These are phyloP conservation scores for Dryoscopus gambensis DNA, from an alignment of 2,113 vertebrate species.

Conservation along the genomic window DNA sequence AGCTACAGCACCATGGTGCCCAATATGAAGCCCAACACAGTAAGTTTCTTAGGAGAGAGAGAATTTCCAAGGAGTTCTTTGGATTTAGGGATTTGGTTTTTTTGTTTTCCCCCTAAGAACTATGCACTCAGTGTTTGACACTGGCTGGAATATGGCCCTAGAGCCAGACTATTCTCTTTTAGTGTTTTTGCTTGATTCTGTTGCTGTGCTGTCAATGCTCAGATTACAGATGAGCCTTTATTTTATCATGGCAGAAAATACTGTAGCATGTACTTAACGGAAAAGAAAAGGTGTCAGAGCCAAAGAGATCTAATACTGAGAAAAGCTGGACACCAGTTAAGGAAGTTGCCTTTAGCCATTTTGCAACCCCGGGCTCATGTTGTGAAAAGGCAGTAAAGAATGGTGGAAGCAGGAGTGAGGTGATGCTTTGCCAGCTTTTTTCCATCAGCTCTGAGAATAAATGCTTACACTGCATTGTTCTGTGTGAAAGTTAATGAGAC, in stretches of 20 bases:
- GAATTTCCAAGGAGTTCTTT: neutral
- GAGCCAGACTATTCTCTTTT: neutral
- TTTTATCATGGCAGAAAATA: neutral
- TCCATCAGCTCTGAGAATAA: neutral
- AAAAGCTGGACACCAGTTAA: neutral
- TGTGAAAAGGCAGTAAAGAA: neutral
- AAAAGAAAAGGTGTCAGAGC: neutral
- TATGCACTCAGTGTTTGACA: neutral
- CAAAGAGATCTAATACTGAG: neutral
- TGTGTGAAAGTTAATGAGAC: neutral
- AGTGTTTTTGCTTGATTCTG: neutral
- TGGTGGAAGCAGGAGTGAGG: neutral
- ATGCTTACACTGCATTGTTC: neutral
- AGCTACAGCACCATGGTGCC: conserved; percentile 93
- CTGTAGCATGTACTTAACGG: neutral
- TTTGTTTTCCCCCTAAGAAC: neutral
- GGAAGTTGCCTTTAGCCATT: neutral
- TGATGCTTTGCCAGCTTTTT: neutral
- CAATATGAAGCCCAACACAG: conserved; percentile 97
- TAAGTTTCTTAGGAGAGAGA: conserved; percentile 68
- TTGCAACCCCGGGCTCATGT: neutral
- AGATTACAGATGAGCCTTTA: neutral
- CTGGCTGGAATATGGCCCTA: neutral
- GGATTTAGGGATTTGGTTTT: fast-evolving
- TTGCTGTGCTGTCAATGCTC: neutral